These are phyloP conservation scores for Xestobium rufovillosum DNA, from an alignment of 2,888 invertebrate genomes.

Conservation along the genomic window DNA sequence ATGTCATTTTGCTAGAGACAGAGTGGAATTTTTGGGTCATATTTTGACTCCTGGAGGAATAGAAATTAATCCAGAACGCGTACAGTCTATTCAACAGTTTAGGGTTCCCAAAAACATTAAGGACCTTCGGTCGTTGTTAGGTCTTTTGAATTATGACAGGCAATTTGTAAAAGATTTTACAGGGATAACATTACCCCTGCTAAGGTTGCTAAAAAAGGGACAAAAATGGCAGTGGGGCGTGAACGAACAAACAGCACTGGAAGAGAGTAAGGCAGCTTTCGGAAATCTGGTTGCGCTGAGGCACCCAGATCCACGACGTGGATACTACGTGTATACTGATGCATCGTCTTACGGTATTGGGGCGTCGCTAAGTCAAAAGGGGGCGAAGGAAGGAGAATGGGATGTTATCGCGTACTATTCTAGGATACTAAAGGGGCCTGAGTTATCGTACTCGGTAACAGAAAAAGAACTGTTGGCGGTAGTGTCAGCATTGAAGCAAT, in stretches of 20 bases:
- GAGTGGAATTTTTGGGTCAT: slow-evolving; percentile 7
- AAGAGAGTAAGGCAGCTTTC: neutral
- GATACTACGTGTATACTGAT: slow-evolving; percentile 2
- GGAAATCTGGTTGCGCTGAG: neutral
- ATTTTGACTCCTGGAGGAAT: slow-evolving; percentile 3
- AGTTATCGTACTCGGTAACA: no score
- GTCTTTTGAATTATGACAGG: slow-evolving; percentile 2
- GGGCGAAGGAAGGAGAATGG: neutral
- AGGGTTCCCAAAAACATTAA: slow-evolving; percentile 1
- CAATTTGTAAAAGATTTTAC: slow-evolving; percentile 1
- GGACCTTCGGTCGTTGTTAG: slow-evolving; percentile 2
- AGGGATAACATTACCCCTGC: neutral
- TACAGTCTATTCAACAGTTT: neutral
- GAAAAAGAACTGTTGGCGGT: no score
- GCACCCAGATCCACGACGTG: neutral
- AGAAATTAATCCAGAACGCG: neutral
- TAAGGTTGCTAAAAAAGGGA: neutral
- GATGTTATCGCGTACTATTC: neutral
- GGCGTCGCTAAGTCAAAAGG: neutral
- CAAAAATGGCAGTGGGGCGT: slow-evolving; percentile 3
- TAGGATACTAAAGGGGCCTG: no score
- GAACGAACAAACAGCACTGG: neutral
- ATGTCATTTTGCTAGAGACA: no score
- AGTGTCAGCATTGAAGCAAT: no score
- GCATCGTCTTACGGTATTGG: neutral